Base-by-base conservation (phyloP, 2,888 invertebrate species). In the Callimorpha dominula region DNA sequence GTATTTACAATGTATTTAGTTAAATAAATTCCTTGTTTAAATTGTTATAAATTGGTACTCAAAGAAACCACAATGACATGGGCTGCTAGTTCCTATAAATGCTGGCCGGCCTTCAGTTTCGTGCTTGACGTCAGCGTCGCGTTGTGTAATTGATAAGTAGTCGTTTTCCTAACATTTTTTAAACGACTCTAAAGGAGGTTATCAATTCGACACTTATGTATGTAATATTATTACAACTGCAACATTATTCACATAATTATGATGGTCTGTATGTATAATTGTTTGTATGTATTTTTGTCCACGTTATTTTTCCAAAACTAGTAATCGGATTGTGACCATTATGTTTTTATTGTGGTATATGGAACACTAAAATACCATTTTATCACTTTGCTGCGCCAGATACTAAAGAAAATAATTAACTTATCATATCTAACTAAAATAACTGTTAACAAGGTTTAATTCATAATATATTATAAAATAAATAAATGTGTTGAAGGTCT, bases 111-210 rank as follows among this genome's bases (percentile, higher is more conserved):
- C 72, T 71, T 71, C 43, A 31, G 31, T 20, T 31, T 60, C 46
- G 70, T 77, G 66, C 70, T 77, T 65, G 68, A 69, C 54, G 52
- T 63, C 46, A 46, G 70, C 63, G 54, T 11, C 42, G 40, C 52
- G 46, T 67, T 62, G 52, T 76, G 65, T 80, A 75, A 71, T 77
- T 60, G 70, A 81, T 72, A 77, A 75, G 64, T 75, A 46, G 64
- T 64, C 31, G 63, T 71, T 72, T 72, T 65, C 17, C 31, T 20
- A 12, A 49, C 11, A 54, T 67, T 80, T 71, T 70, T 65, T 68
- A 31, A 31, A 1, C 31, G 31, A 31, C 31, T 31, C 31, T 2
- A 2, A 31, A 31, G 31, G 31, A 31, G 31, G 31, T 31, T 31
- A 31, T 31, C 31, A 31, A 31, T 31, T 31, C 31, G 31, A 31